Percentiles rank a stretch among this genome's conserved stretches.
Conservation (phyloP, 2,888 invertebrate genomes). For the Tetragonisca angustula region DNA sequence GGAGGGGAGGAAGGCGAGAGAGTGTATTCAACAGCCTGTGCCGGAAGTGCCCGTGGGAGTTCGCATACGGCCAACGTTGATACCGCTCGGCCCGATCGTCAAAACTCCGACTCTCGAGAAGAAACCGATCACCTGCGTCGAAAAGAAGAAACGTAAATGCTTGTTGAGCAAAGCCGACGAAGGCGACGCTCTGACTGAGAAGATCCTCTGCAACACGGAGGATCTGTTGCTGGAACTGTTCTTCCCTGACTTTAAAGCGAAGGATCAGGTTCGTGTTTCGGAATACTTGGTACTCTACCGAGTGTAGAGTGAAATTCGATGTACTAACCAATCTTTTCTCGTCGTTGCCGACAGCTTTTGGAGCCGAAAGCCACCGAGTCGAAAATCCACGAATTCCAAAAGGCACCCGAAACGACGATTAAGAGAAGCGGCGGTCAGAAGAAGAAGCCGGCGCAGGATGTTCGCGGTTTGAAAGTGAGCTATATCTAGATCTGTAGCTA, state of each 20-base stretch:
- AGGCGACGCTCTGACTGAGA: constrained; percentile 66
- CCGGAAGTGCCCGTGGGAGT: constrained; percentile 64
- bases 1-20: neutral
- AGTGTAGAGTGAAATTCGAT: neutral
- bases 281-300: neutral
- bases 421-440: constrained; percentile 30
- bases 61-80: constrained; percentile 70
- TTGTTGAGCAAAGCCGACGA: constrained; percentile 59
- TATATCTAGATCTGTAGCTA: neutral
- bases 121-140: constrained; percentile 63
- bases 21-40: constrained; percentile 47
- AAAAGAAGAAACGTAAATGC: constrained; percentile 69
- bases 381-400: constrained; percentile 6
- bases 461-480: constrained; percentile 71
- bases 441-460: constrained; percentile 48
- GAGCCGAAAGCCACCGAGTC: constrained; percentile 23
- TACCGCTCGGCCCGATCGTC: constrained; percentile 80
- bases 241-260: constrained; percentile 67
- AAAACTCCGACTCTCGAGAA: constrained; percentile 72
- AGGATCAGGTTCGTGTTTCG: constrained; percentile 49
- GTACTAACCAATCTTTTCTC: neutral
- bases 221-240: constrained; percentile 77
- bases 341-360: neutral
- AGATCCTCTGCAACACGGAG: constrained; percentile 74
- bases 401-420: constrained; percentile 22